phyloP scores from a whole-genome alignment of 2,888 invertebrate species.

The Galerucella pusilla region DNA sequence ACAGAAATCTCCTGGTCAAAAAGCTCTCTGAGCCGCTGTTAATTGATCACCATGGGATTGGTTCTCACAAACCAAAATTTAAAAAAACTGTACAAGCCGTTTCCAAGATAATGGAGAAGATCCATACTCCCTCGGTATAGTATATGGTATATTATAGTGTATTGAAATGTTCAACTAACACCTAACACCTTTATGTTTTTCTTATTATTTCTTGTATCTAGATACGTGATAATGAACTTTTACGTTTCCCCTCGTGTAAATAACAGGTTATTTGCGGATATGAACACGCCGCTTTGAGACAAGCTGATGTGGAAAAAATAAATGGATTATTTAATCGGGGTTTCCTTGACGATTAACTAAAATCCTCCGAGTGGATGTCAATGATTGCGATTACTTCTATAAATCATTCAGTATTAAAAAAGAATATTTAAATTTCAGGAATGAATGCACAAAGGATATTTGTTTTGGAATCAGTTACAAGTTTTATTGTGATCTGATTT shows the following conservation, averaged over 20 bases:
- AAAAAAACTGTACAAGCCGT: no score
- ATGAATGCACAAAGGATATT: background rate
- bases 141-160: no score
- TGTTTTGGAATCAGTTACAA: background rate
- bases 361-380: constrained; percentile 1
- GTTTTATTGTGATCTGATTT: background rate
- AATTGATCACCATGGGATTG: no score
- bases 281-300: background rate
- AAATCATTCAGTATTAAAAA: background rate
- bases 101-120: no score
- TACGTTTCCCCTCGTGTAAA: background rate
- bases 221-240: background rate
- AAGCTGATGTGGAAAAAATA: constrained; percentile 7
- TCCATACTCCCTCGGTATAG: no score
- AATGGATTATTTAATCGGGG: constrained; percentile 15
- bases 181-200: no score
- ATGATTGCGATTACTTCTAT: background rate
- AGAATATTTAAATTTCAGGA: background rate
- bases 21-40: no score
- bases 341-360: constrained; percentile 7
- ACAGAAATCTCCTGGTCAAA: no score
- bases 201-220: no score
- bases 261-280: background rate
- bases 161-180: no score
- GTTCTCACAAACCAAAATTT: no score